phyloP scores from a whole-genome alignment of 2,888 invertebrate genomes.

The Dendrolimus pini region DNA sequence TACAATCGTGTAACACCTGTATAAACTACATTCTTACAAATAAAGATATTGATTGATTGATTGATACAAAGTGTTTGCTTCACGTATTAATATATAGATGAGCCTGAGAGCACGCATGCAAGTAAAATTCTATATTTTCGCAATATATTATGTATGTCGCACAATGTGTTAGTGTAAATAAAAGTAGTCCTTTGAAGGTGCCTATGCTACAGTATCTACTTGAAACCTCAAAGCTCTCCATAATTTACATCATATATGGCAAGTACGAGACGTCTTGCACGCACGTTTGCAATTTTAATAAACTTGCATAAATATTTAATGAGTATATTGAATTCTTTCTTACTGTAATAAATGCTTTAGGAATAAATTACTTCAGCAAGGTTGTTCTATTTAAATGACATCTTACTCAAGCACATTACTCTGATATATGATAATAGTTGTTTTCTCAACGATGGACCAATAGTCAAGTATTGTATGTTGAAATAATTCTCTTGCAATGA shows the following conservation, averaged over 20 bases:
- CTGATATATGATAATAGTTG: not conserved
- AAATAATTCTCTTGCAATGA: constrained; percentile 33
- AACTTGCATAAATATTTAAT: constrained; percentile 11
- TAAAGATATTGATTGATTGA: too few species aligned
- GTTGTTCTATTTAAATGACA: not conserved
- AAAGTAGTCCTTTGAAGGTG: not conserved
- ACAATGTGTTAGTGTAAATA: not conserved
- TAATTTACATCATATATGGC: not conserved
- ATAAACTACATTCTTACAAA: too few species aligned
- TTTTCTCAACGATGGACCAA: constrained; percentile 20
- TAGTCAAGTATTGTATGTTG: constrained; percentile 33
- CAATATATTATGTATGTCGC: not conserved
- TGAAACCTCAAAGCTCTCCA: not conserved
- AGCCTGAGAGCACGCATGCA: not conserved
- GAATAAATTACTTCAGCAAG: not conserved
- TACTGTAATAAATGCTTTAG: not conserved
- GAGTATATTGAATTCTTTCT: constrained; percentile 11
- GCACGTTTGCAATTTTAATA: not conserved
- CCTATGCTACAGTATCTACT: not conserved
- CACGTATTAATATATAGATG: too few species aligned
- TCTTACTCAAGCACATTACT: not conserved
- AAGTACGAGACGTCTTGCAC: not conserved
- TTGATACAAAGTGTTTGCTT: too few species aligned
- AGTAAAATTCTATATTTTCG: too few species aligned
- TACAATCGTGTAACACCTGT: too few species aligned